Percentiles rank a stretch among this genome's conserved stretches.
Conservation (phyloP, 2,797 vertebrate species). For the Hoplostethus mediterraneus region DNA sequence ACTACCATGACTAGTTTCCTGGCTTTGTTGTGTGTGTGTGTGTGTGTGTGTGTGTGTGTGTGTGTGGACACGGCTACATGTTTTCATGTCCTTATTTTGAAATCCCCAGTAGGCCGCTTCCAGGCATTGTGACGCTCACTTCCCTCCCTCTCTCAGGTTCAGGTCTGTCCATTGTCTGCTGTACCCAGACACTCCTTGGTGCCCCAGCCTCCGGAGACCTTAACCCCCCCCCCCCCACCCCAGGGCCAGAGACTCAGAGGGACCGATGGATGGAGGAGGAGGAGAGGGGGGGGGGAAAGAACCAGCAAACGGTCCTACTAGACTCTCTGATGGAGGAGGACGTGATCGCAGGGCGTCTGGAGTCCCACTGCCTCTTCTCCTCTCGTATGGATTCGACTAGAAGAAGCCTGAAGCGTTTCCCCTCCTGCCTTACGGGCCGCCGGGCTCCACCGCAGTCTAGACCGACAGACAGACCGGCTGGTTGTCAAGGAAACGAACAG, state of each 20-base stretch:
- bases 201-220: constrained; percentile 72
- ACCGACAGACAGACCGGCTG: background rate
- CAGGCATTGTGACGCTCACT: constrained; percentile 70
- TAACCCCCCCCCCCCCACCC: too few relatives aligned
- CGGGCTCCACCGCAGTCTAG: background rate
- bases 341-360: background rate
- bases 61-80: constrained; percentile 29
- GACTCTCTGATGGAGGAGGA: background rate
- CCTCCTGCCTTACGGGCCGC: background rate
- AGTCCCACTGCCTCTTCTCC: background rate
- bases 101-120: constrained; percentile 65
- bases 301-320: background rate
- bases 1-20: constrained; percentile 66
- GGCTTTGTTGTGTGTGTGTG: constrained; percentile 66
- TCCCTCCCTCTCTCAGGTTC: constrained; percentile 86
- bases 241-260: constrained; percentile 25
- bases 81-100: constrained; percentile 64
- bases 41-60: constrained; percentile 35
- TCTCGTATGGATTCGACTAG: background rate
- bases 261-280: constrained; percentile 21
- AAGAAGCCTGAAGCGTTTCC: background rate
- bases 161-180: constrained; percentile 94
- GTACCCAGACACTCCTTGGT: constrained; percentile 94
- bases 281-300: background rate
- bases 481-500: background rate